phyloP scores from a whole-genome alignment of 2,888 invertebrate species.

The Eulithis testata region DNA sequence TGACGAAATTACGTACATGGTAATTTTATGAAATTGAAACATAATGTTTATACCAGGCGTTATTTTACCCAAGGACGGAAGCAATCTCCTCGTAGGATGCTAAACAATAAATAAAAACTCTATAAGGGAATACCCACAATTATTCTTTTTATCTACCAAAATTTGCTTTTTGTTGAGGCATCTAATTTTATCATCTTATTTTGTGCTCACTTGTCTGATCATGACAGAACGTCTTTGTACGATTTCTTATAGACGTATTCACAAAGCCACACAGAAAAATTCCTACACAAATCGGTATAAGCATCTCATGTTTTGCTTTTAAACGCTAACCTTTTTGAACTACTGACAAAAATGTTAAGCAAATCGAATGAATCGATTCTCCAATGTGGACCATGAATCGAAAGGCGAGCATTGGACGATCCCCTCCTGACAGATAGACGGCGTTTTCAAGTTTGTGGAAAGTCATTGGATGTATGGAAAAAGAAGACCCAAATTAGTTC shows the following conservation, averaged over 20 bases:
- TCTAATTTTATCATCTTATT: not conserved
- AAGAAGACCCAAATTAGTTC: too few species aligned
- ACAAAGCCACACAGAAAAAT: not conserved
- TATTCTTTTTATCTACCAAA: not conserved
- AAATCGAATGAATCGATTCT: too few species aligned
- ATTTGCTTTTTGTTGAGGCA: not conserved
- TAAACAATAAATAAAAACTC: constrained; percentile 1
- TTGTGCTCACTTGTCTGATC: not conserved
- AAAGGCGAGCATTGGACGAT: too few species aligned
- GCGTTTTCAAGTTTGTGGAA: too few species aligned
- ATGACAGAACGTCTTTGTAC: not conserved
- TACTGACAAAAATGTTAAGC: too few species aligned
- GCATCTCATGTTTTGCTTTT: too few species aligned
- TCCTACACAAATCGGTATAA: not conserved
- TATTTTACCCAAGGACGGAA: constrained; percentile 10
- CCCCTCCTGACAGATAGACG: too few species aligned
- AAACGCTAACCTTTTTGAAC: too few species aligned
- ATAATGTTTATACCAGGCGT: constrained; percentile 15
- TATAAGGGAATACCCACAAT: not conserved
- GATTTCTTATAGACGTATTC: not conserved
- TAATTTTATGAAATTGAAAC: constrained; percentile 30
- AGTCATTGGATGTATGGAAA: too few species aligned
- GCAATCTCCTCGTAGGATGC: not conserved
- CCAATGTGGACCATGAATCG: too few species aligned
- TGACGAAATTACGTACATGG: constrained; percentile 11